Evolutionary conservation across 1,140 invertebrate genomes (phyloP).

Genomic region (Temnothorax curvispinosus): DNA sequence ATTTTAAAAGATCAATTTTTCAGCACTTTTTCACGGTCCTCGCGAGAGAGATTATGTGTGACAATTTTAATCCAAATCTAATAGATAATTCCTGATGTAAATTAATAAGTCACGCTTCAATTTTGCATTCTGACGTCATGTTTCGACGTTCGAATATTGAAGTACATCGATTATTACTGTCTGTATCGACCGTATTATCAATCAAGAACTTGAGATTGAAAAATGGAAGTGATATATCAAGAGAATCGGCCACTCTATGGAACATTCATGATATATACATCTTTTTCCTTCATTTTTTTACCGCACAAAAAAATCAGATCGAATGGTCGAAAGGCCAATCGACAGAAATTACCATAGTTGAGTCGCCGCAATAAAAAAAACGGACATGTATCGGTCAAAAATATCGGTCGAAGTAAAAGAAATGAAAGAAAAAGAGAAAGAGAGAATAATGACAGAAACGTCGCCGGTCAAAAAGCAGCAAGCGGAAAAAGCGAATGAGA

Average conservation of each 20-base stretch:
- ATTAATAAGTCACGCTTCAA: background rate
- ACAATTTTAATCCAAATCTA: background rate
- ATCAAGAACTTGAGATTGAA: slow-evolving; percentile 4
- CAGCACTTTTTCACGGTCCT: background rate
- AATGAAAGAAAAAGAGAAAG: background rate
- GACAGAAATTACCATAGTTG: background rate
- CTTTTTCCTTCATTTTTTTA: background rate
- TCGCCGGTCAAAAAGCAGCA: background rate
- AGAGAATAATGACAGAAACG: background rate
- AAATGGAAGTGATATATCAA: background rate
- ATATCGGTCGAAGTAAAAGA: background rate
- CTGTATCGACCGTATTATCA: background rate
- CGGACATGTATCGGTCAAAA: background rate
- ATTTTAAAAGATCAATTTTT: background rate
- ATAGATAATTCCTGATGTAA: background rate
- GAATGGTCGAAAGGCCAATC: background rate
- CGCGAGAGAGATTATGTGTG: background rate
- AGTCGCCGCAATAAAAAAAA: background rate
- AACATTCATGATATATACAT: slow-evolving; percentile 8
- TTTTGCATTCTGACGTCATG: background rate
- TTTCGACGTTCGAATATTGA: background rate
- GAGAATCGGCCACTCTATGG: background rate
- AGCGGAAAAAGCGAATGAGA: background rate
- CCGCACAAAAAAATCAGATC: background rate
- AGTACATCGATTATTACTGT: background rate